Conservation (phyloP, 2,797 vertebrate genomes). For the Gadopsis marmoratus region DNA sequence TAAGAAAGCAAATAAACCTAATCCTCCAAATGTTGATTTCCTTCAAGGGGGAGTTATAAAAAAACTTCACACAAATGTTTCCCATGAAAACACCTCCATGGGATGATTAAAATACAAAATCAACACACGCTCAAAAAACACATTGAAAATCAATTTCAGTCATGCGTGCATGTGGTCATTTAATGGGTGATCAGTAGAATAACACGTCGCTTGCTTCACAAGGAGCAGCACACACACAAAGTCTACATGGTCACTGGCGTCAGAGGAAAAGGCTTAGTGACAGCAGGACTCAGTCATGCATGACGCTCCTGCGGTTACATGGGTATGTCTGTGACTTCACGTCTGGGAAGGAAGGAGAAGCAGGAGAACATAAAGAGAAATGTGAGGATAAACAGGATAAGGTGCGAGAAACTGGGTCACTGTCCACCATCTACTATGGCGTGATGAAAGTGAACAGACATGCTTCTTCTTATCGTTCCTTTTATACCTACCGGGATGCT, state of each 20-base stretch:
- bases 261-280: slow-evolving; percentile 35
- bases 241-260: slow-evolving; percentile 16
- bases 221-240: slow-evolving; percentile 21
- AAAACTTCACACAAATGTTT: background rate
- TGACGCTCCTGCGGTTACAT: slow-evolving; percentile 31
- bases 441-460: slow-evolving; percentile 51
- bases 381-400: slow-evolving; percentile 29
- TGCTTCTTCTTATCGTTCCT: slow-evolving; percentile 51
- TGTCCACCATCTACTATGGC: slow-evolving; percentile 29
- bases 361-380: slow-evolving; percentile 43
- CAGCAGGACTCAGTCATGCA: slow-evolving; percentile 25
- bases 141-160: background rate
- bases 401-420: slow-evolving; percentile 45
- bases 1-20: background rate
- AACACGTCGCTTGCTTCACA: background rate
- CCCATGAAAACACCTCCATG: background rate
- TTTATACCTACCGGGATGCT: slow-evolving; percentile 51
- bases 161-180: background rate
- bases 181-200: background rate
- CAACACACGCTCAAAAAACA: background rate
- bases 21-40: too few species aligned
- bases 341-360: slow-evolving; percentile 47
- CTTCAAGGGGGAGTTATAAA: background rate
- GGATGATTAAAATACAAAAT: background rate
- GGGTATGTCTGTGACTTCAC: slow-evolving; percentile 58